Conservation (phyloP, 2,113 vertebrate species). For the Perognathus longimembris region DNA sequence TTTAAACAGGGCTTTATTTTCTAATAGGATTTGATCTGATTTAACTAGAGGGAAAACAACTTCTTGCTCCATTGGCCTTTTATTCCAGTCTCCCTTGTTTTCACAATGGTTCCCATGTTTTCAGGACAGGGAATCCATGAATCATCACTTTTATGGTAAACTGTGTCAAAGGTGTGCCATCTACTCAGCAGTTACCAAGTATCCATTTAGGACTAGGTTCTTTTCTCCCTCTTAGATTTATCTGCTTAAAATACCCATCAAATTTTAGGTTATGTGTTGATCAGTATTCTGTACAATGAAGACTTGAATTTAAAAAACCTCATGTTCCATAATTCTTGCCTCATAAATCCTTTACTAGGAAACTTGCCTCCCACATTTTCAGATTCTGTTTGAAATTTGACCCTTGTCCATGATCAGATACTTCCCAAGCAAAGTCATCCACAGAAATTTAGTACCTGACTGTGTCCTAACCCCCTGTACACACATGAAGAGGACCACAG, state of each 20-base stretch:
- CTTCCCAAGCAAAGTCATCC: not conserved
- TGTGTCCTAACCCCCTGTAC: not conserved
- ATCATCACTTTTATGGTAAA: not conserved
- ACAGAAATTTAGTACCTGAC: not conserved
- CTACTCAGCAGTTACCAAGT: not conserved
- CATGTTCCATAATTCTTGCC: not conserved
- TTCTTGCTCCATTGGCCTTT: not conserved
- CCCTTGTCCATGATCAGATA: not conserved
- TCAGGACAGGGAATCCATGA: not conserved
- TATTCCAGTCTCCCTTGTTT: not conserved
- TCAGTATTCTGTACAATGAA: not conserved
- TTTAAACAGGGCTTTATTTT: not conserved
- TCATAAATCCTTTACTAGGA: not conserved
- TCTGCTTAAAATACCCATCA: slow-evolving; percentile 45
- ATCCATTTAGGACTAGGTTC: not conserved
- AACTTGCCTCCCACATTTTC: not conserved
- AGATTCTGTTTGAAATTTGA: slow-evolving; percentile 20
- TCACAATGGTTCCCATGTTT: not conserved
- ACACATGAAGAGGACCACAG: not conserved
- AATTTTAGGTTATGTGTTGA: not conserved
- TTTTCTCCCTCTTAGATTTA: not conserved
- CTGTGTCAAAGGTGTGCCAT: not conserved
- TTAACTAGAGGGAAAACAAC: not conserved
- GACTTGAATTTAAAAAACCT: not conserved
- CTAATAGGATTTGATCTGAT: not conserved